A percentile compares a stretch with the other conserved stretches of the same genome.
Evolutionary conservation across 1,140 invertebrate species (phyloP).

Genomic region (Cryptotermes secundus): DNA sequence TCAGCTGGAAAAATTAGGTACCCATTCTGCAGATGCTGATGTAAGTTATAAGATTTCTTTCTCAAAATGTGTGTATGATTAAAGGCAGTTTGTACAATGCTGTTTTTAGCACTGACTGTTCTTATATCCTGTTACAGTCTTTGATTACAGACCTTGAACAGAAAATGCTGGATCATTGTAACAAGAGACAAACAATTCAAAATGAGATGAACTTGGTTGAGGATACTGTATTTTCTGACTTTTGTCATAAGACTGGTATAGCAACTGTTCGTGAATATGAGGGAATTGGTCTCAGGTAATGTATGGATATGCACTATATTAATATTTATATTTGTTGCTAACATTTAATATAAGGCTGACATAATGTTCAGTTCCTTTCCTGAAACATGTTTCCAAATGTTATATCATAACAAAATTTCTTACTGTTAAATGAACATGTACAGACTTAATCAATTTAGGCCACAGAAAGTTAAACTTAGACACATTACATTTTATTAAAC

Average conservation of each 20-base stretch:
- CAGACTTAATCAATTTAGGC: too few species aligned
- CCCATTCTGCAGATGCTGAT: neutral
- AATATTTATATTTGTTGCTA: neutral
- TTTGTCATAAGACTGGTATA: neutral
- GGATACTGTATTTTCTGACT: neutral
- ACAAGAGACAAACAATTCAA: neutral
- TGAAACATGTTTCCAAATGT: too few species aligned
- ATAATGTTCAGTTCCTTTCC: too few species aligned
- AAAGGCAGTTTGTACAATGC: too few species aligned
- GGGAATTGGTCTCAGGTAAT: slow-evolving; percentile 3
- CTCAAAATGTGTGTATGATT: too few species aligned
- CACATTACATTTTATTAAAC: neutral
- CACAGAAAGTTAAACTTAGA: too few species aligned
- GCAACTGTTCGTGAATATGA: neutral
- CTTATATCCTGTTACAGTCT: too few species aligned
- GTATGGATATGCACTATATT: neutral
- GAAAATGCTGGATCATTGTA: neutral
- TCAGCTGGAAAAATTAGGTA: neutral
- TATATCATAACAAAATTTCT: too few species aligned
- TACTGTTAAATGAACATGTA: too few species aligned
- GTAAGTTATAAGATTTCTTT: neutral
- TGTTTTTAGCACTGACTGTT: too few species aligned
- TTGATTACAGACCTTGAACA: neutral
- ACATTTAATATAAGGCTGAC: too few species aligned
- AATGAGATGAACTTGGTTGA: neutral